These are phyloP conservation scores for Chromoteleia sp. DNA, from an alignment of 2,888 invertebrate species.

Conservation along the genomic window DNA sequence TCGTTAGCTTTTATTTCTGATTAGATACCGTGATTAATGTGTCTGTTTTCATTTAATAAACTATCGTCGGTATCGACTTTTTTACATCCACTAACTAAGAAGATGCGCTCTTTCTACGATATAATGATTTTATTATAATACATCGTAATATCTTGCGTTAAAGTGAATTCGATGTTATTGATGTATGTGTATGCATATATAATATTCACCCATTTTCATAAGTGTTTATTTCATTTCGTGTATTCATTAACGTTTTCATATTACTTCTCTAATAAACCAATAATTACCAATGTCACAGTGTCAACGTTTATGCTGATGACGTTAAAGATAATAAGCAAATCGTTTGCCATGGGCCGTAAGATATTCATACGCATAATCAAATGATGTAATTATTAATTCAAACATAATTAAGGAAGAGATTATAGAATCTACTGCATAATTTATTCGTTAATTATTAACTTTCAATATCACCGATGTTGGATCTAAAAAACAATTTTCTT, in stretches of 20 bases:
- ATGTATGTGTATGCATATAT: no score
- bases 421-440: constrained; percentile 1
- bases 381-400: constrained; percentile 20
- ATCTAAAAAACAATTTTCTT: neutral
- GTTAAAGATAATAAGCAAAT: constrained; percentile 18
- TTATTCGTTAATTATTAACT: constrained; percentile 7
- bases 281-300: constrained; percentile 21
- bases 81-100: no score
- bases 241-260: no score
- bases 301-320: neutral
- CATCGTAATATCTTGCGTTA: no score
- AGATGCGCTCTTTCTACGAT: no score
- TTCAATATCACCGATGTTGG: constrained; percentile 5
- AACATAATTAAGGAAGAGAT: constrained; percentile 4
- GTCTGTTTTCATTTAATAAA: no score
- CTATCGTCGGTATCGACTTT: no score
- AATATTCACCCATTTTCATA: no score
- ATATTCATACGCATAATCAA: constrained; percentile 4
- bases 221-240: no score
- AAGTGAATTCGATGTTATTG: no score
- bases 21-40: neutral
- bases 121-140: no score
- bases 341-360: constrained; percentile 5
- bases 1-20: neutral
- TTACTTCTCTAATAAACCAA: neutral